Evolutionary conservation across 1,140 invertebrate genomes (phyloP), one percentile per base, ranked within the genome.

Genomic region (Plodia interpunctella): DNA sequence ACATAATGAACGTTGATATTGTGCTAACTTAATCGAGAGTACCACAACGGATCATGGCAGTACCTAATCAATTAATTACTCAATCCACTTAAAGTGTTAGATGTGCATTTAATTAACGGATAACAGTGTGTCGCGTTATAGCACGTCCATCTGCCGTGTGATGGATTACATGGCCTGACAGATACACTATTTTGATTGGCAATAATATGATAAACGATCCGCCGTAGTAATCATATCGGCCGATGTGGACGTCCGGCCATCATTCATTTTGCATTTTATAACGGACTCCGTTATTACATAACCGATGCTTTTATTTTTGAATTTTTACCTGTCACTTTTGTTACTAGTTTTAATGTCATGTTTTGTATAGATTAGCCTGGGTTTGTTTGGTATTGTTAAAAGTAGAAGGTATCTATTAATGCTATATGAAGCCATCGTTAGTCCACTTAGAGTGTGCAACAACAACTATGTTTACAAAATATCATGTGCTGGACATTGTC

Each of bases 151-250:
- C 75, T 68, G 63, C 56, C 71, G 62, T 59, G 69, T 83, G 80
- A 89, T 83, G 84, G 83, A 89, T 89, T 76, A 77, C 78, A 71
- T 70, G 70, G 77, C 72, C 82, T 79, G 84, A 86, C 84, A 86
- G 87, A 89, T 84, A 89, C 87, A 89, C 85, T 89, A 89, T 89
- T 89, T 89, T 89, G 87, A 89, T 88, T 89, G 87, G 87, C 87
- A 88, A 88, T 88, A 87, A 83, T 89, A 83, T 87, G 87, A 89
- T 87, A 82, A 83, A 85, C 74, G 83, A 86, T 84, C 81, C 80
- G 76, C 69, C 75, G 63, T 72, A 77, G 76, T 86, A 78, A 83
- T 82, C 78, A 80, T 81, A 82, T 83, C 80, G 80, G 75, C 76
- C 75, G 73, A 74, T 72, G 74, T 76, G 66, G 72, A 75, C 78